Evolutionary conservation across 37 sponge, comb jelly and placozoan species (phyloP).

Genomic region (Cliona cf. orientalis): DNA sequence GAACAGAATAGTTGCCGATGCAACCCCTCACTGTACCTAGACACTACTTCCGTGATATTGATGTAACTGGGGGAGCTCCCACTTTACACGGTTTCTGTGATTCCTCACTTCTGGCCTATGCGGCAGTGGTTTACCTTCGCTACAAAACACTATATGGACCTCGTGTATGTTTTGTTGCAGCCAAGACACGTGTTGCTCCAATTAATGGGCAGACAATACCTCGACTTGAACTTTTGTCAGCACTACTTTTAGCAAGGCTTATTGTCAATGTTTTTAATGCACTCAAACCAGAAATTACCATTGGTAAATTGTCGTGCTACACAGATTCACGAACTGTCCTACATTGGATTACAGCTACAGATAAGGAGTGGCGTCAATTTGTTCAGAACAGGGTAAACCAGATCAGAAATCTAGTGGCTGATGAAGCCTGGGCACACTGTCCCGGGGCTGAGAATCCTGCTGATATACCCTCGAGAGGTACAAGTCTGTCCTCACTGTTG

Average conservation of each 20-base stretch:
- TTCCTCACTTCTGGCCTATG: constrained; percentile 1
- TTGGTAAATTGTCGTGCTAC: too few species aligned
- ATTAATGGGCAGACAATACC: constrained; percentile 14
- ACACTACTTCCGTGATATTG: neutral
- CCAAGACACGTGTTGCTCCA: constrained; percentile 30
- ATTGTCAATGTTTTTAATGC: too few species aligned
- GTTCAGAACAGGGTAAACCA: constrained; percentile 35
- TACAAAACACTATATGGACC: neutral
- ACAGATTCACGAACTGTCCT: too few species aligned
- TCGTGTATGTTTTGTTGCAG: neutral
- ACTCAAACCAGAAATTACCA: too few species aligned
- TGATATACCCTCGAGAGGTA: constrained; percentile 30
- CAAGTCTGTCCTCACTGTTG: constrained; percentile 5
- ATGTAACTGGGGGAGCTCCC: neutral
- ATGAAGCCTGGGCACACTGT: constrained; percentile 28
- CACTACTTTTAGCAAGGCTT: constrained; percentile 6
- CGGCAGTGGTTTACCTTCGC: neutral
- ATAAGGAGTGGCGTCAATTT: constrained; percentile 17
- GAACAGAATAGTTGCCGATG: too few species aligned
- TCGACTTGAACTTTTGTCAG: constrained; percentile 32
- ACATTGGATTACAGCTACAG: neutral
- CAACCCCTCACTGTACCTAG: constrained; percentile 11
- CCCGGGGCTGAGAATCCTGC: constrained; percentile 14
- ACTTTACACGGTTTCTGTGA: constrained; percentile 36
- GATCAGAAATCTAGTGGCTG: neutral